These are phyloP conservation scores for Halyomorpha halys DNA, from an alignment of 1,140 invertebrate genomes.

Conservation along the genomic window DNA sequence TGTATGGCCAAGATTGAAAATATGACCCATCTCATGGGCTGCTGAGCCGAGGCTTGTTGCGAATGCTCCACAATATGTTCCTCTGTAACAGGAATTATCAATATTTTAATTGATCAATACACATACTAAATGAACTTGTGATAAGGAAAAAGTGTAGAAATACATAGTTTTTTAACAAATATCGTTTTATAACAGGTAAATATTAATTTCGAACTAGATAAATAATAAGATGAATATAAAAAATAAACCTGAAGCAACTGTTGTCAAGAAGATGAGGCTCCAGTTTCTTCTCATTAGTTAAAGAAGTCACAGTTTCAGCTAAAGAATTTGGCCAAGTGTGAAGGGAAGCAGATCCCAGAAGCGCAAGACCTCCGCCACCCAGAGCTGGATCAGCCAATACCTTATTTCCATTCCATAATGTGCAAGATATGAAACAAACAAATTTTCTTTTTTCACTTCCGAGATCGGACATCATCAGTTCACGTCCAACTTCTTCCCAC, in stretches of 20 bases:
- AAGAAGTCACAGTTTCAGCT: conserved; percentile 51
- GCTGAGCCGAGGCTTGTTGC: conserved; percentile 87
- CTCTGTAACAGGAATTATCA: conserved; percentile 40
- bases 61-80: conserved; percentile 77
- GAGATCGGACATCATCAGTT: conserved; percentile 56
- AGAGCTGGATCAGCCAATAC: conserved; percentile 70
- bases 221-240: conserved; percentile 15
- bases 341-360: conserved; percentile 81
- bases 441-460: conserved; percentile 65
- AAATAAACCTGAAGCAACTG: conserved; percentile 60
- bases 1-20: conserved; percentile 87
- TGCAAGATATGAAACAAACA: conserved; percentile 80
- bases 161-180: too few species aligned
- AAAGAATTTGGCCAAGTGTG: conserved; percentile 77
- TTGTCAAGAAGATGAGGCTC: conserved; percentile 75
- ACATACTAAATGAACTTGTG: too few species aligned
- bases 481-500: conserved; percentile 72
- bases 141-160: background rate
- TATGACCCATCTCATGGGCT: conserved; percentile 88
- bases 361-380: conserved; percentile 78
- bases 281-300: conserved; percentile 48
- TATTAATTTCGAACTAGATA: background rate
- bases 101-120: background rate
- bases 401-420: conserved; percentile 55
- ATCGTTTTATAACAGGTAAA: too few species aligned